Percentiles rank a stretch among this genome's conserved stretches.
phyloP scores from a whole-genome alignment of 2,113 vertebrate species.

The Pelecanus crispus region DNA sequence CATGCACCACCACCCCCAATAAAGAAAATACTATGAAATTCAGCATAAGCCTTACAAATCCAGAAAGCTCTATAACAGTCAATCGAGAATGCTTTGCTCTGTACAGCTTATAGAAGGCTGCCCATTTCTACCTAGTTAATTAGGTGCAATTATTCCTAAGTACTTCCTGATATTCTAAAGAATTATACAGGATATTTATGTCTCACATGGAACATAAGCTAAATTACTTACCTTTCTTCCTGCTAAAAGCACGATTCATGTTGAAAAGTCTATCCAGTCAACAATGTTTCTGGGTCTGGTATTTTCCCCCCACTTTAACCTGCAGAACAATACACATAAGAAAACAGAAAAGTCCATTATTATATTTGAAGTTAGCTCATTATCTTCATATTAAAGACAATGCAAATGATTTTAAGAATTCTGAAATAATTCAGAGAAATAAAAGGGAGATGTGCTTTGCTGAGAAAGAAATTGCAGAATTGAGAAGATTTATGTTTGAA shows the following conservation, averaged over 20 bases:
- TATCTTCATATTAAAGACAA: background rate
- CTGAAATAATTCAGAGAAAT: background rate
- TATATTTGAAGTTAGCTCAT: background rate
- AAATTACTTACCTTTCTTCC: slow-evolving; percentile 48
- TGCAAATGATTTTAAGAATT: background rate
- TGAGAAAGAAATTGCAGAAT: background rate
- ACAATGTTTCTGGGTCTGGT: background rate
- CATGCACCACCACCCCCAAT: background rate
- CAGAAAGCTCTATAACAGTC: background rate
- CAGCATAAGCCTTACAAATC: background rate
- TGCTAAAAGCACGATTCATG: slow-evolving; percentile 63
- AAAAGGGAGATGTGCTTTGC: background rate
- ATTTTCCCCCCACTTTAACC: background rate
- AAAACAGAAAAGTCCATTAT: background rate
- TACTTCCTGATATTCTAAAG: background rate
- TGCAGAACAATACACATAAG: background rate
- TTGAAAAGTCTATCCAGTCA: background rate
- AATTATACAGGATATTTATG: background rate
- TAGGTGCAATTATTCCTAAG: background rate
- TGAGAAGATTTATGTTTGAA: background rate
- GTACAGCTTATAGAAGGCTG: background rate
- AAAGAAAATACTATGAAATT: background rate
- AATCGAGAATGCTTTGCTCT: background rate
- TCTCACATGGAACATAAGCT: background rate
- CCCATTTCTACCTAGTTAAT: background rate